A percentile compares a stretch with the other conserved stretches of the same genome.
Conservation (phyloP, 1,140 invertebrate genomes). For the Prorops nasuta region DNA sequence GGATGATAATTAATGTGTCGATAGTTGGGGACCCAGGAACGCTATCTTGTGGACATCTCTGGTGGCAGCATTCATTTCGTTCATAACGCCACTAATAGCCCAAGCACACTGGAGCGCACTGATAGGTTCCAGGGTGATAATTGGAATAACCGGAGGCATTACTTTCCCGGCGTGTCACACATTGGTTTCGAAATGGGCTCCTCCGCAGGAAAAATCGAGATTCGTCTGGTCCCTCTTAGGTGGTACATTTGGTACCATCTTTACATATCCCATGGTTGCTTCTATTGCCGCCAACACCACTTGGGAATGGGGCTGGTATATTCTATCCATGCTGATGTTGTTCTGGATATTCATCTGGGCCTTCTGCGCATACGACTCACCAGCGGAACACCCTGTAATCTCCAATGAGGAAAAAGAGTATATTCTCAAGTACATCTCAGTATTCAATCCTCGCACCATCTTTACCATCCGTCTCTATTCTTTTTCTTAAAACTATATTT, state of each 20-base stretch:
- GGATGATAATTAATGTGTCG: too few relatives aligned
- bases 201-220: conserved; percentile 69
- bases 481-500: too few relatives aligned
- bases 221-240: conserved; percentile 71
- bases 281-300: conserved; percentile 63
- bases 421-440: conserved; percentile 61
- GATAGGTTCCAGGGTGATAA: conserved; percentile 23
- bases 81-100: conserved; percentile 63
- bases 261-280: conserved; percentile 70
- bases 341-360: conserved; percentile 64
- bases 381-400: conserved; percentile 72
- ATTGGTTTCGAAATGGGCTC: conserved; percentile 68
- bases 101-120: conserved; percentile 33
- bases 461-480: too few relatives aligned
- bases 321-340: conserved; percentile 63
- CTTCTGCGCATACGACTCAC: conserved; percentile 65
- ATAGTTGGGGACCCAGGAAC: conserved; percentile 58
- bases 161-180: conserved; percentile 68
- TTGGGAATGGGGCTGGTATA: conserved; percentile 72
- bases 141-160: conserved; percentile 58
- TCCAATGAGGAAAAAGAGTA: conserved; percentile 70
- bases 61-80: conserved; percentile 63
- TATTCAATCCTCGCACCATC: too few relatives aligned
- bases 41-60: conserved; percentile 66
- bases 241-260: conserved; percentile 72